Percentiles rank a stretch among this genome's conserved stretches.
These are phyloP conservation scores for Stenurella melanura DNA, from an alignment of 2,888 invertebrate genomes.

Conservation along the genomic window DNA sequence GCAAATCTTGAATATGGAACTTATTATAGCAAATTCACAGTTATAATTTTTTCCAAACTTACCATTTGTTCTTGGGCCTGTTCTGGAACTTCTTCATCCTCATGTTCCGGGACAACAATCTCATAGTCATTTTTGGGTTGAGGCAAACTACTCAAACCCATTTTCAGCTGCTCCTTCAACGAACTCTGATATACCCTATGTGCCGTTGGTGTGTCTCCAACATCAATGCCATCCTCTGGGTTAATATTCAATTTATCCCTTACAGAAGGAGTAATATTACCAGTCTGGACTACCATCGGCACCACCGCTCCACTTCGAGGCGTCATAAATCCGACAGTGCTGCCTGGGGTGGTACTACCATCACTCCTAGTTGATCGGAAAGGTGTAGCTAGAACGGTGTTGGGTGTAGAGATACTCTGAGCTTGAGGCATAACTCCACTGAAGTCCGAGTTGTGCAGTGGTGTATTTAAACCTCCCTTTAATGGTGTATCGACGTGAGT, in stretches of 20 bases:
- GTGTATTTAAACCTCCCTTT: slow-evolving; percentile 96
- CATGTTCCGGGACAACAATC: slow-evolving; percentile 95
- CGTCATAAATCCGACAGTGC: slow-evolving; percentile 78
- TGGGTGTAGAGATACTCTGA: slow-evolving; percentile 86
- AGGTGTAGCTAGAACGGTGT: slow-evolving; percentile 92
- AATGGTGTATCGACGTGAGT: slow-evolving; percentile 98
- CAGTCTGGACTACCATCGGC: slow-evolving; percentile 63
- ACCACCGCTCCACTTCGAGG: slow-evolving; percentile 75
- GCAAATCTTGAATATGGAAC: no score
- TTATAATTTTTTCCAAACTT: slow-evolving; percentile 13
- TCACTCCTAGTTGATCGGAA: slow-evolving; percentile 84
- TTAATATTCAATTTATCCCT: slow-evolving; percentile 97
- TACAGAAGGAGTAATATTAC: slow-evolving; percentile 79
- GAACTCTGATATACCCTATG: slow-evolving; percentile 82
- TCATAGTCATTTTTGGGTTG: slow-evolving; percentile 98
- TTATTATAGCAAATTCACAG: no score
- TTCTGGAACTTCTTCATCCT: slow-evolving; percentile 75
- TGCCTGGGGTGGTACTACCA: slow-evolving; percentile 74
- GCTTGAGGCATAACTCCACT: slow-evolving; percentile 86
- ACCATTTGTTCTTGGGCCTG: slow-evolving; percentile 60
- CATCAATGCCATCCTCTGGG: slow-evolving; percentile 84
- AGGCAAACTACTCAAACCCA: slow-evolving; percentile 88
- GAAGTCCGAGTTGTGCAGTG: slow-evolving; percentile 92
- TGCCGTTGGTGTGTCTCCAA: slow-evolving; percentile 82
- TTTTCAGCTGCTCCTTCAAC: slow-evolving; percentile 83